These are phyloP conservation scores for Sinonovacula constricta DNA, from an alignment of 1,140 invertebrate genomes.

Conservation along the genomic window DNA sequence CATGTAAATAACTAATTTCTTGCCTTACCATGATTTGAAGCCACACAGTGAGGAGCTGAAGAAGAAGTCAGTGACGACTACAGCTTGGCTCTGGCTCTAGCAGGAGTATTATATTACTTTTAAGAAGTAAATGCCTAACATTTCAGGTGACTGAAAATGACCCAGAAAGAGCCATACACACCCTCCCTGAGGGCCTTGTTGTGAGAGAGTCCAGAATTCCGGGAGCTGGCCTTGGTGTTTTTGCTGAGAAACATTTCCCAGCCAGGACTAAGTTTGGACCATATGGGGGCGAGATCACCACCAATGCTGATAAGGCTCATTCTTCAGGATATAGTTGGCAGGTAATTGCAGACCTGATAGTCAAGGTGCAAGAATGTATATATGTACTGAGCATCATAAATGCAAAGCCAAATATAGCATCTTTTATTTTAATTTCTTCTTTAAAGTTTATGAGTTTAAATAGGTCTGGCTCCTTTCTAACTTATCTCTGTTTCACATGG, in stretches of 20 bases:
- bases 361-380: too few relatives aligned
- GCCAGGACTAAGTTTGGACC: constrained; percentile 36
- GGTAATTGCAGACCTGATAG: too few relatives aligned
- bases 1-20: too few relatives aligned
- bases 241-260: constrained; percentile 10
- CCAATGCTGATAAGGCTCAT: constrained; percentile 30
- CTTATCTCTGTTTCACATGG: background rate
- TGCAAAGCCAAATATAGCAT: background rate
- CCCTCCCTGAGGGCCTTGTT: constrained; percentile 11
- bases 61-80: too few relatives aligned
- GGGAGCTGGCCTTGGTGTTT: constrained; percentile 40
- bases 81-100: too few relatives aligned
- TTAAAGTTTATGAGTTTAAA: background rate
- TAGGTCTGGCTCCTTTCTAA: background rate
- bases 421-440: background rate
- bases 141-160: constrained; percentile 13
- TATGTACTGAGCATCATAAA: too few relatives aligned
- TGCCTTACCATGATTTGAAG: too few relatives aligned
- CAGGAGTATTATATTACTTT: too few relatives aligned
- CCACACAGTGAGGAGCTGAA: too few relatives aligned
- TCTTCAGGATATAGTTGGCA: constrained; percentile 52
- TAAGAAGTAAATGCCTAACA: too few relatives aligned
- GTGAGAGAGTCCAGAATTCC: constrained; percentile 23
- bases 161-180: constrained; percentile 11
- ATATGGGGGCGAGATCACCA: constrained; percentile 36